These are phyloP conservation scores for Dendroctonus valens DNA, from an alignment of 1,140 invertebrate genomes.

Conservation along the genomic window DNA sequence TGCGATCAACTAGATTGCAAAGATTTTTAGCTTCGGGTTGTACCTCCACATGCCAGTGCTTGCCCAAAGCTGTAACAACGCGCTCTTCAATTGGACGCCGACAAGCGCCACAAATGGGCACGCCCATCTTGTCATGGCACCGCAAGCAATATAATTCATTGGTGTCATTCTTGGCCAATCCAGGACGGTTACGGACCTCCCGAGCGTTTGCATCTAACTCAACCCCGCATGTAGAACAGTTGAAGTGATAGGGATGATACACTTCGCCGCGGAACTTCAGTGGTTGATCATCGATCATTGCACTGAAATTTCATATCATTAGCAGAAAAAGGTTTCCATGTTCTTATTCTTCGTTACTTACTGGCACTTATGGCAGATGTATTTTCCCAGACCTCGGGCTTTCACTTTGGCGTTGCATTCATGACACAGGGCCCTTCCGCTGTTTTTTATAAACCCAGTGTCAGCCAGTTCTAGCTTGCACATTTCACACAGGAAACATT, in stretches of 20 bases:
- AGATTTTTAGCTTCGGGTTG: background rate
- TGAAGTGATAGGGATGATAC: constrained; percentile 99
- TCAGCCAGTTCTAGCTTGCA: constrained; percentile 92
- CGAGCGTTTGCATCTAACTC: constrained; percentile 88
- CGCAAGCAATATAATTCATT: constrained; percentile 96
- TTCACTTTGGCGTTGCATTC: constrained; percentile 96
- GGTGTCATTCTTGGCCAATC: constrained; percentile 88
- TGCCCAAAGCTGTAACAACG: constrained; percentile 95
- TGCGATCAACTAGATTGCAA: background rate
- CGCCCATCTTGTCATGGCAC: constrained; percentile 99
- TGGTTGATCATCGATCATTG: constrained; percentile 95
- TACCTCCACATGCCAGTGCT: constrained; percentile 98
- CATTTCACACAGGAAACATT: constrained; percentile 94
- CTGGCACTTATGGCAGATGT: constrained; percentile 99
- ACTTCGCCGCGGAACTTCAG: constrained; percentile 94
- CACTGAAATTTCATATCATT: constrained; percentile 58
- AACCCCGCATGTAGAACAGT: constrained; percentile 87
- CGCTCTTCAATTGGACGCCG: constrained; percentile 94
- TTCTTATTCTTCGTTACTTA: constrained; percentile 63
- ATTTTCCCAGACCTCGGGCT: constrained; percentile 91
- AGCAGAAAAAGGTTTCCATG: background rate
- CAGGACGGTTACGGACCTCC: constrained; percentile 88
- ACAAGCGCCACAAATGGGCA: constrained; percentile 96
- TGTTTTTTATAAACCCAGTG: constrained; percentile 95
- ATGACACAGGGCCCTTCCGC: constrained; percentile 90